Evolutionary conservation across 2,113 vertebrate species (phyloP).

Genomic region (Peucedramus taeniatus): DNA sequence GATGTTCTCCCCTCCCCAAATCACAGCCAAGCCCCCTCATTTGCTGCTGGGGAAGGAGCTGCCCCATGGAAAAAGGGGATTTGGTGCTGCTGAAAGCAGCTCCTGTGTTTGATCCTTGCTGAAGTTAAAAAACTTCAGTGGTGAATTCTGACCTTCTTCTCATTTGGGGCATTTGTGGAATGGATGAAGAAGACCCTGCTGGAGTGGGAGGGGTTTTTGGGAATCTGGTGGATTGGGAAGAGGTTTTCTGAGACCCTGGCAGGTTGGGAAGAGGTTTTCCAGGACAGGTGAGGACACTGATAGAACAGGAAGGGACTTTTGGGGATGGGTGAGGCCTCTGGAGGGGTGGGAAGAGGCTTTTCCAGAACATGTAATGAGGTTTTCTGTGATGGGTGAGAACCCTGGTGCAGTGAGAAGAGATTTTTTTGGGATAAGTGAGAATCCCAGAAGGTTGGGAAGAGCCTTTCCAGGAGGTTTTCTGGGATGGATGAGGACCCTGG

Average conservation of each 20-base stretch:
- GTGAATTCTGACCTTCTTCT: neutral
- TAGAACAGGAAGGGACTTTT: neutral
- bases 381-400: neutral
- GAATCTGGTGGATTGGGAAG: too few species aligned
- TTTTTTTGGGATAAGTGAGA: neutral
- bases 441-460: neutral
- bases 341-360: rapidly evolving
- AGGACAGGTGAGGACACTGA: neutral
- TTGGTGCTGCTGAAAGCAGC: neutral
- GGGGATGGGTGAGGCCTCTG: neutral
- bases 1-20: neutral
- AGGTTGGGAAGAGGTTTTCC: neutral
- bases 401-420: neutral
- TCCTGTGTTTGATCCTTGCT: neutral
- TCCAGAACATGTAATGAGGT: neutral
- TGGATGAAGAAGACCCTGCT: too few species aligned
- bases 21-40: neutral
- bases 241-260: neutral
- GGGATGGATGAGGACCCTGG: neutral
- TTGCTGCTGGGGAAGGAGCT: neutral
- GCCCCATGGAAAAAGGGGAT: rapidly evolving
- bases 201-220: too few species aligned
- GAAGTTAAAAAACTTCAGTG: neutral
- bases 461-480: neutral
- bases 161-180: neutral